A percentile compares a stretch with the other conserved stretches of the same genome.
phyloP scores from a whole-genome alignment of 2,113 vertebrate species.

The Eublepharis macularius region DNA sequence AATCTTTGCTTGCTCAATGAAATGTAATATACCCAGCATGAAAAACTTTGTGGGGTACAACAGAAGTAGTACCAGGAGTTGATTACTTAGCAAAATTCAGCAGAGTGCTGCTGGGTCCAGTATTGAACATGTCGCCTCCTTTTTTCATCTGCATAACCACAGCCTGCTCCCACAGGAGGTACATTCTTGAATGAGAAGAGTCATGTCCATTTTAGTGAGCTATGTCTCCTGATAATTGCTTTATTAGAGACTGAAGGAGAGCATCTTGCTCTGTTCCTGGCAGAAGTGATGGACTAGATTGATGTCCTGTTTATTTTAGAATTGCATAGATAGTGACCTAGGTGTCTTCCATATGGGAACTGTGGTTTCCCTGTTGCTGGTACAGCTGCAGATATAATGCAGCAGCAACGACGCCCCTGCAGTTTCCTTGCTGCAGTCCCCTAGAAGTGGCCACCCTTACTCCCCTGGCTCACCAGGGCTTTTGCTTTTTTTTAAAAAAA shows the following conservation, averaged over 20 bases:
- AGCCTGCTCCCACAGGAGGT: neutral
- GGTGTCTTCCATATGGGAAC: no score
- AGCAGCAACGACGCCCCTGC: no score
- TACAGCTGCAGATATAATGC: no score
- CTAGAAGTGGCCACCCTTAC: no score
- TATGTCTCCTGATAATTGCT: neutral
- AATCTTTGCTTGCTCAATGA: neutral
- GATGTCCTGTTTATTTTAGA: neutral
- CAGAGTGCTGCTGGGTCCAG: neutral
- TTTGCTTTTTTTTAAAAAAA: no score
- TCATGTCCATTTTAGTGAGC: neutral
- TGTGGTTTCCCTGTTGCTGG: no score
- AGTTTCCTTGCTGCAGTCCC: no score
- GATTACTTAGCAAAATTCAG: neutral
- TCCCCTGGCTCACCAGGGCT: no score
- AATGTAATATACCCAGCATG: neutral
- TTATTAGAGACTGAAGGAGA: no score
- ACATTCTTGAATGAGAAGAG: no score
- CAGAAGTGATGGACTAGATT: accelerated
- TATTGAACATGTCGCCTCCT: neutral
- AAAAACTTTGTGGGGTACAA: neutral
- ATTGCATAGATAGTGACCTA: constrained; percentile 5
- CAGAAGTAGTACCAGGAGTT: neutral
- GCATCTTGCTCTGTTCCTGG: accelerated
- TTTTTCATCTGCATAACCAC: neutral